A percentile compares a stretch with the other conserved stretches of the same genome.
Evolutionary conservation across 1,140 invertebrate genomes (phyloP).

Genomic region (Psilanteris sp.): DNA sequence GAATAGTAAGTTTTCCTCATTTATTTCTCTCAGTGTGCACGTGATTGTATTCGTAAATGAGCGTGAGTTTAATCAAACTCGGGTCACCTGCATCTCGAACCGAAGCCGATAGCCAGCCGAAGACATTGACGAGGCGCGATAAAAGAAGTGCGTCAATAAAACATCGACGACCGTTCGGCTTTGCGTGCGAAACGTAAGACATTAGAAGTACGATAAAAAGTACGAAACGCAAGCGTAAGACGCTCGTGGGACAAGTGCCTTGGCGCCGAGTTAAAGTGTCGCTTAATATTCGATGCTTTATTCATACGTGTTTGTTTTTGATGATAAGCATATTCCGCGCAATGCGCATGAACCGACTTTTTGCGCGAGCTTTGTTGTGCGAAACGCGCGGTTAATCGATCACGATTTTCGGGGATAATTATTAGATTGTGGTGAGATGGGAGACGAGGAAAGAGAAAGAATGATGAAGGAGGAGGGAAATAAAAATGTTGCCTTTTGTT

Average conservation of each 20-base stretch:
- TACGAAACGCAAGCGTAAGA: neutral
- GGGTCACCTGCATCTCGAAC: slow-evolving; percentile 39
- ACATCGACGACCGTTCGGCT: slow-evolving; percentile 4
- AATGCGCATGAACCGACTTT: too few species aligned
- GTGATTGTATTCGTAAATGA: slow-evolving; percentile 16
- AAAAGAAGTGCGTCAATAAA: slow-evolving; percentile 41
- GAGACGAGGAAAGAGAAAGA: too few species aligned
- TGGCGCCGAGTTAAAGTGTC: slow-evolving; percentile 25
- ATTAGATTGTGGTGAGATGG: too few species aligned
- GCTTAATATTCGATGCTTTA: slow-evolving; percentile 18
- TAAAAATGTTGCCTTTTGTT: too few species aligned
- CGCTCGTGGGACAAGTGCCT: slow-evolving; percentile 19
- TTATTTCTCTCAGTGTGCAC: neutral
- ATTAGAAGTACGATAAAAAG: slow-evolving; percentile 17
- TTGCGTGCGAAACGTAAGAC: slow-evolving; percentile 12
- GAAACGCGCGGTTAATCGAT: too few species aligned
- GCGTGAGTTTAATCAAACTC: slow-evolving; percentile 22
- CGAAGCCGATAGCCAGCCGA: slow-evolving; percentile 20
- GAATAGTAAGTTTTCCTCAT: neutral
- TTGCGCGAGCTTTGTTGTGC: too few species aligned
- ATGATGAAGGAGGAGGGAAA: too few species aligned
- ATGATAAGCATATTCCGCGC: too few species aligned
- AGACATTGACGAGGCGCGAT: slow-evolving; percentile 34
- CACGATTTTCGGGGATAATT: too few species aligned
- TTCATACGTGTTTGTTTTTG: slow-evolving; percentile 1